A percentile compares a stretch with the other conserved stretches of the same genome.
These are phyloP conservation scores for Xenopus laevis DNA, from an alignment of 2,113 vertebrate genomes.

Conservation along the genomic window DNA sequence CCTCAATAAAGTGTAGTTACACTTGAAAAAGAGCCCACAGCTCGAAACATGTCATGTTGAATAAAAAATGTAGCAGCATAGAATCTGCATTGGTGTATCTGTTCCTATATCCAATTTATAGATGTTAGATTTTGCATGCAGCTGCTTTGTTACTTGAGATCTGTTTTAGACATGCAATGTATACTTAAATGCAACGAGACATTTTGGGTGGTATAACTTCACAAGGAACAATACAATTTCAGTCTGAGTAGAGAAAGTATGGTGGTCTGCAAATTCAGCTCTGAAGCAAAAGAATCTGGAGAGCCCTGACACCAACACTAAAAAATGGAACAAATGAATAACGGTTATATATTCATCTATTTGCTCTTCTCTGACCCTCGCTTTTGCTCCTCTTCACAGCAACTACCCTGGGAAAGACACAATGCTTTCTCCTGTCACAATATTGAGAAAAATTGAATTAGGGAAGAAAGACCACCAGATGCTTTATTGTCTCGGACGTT, in stretches of 20 bases:
- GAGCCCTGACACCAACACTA: constrained; percentile 76
- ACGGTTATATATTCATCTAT: constrained; percentile 99
- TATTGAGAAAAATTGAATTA: constrained; percentile 88
- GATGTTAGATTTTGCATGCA: too few relatives aligned
- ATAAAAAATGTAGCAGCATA: too few relatives aligned
- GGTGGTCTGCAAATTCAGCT: constrained; percentile 74
- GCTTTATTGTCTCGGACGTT: constrained; percentile 97
- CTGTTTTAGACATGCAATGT: not conserved
- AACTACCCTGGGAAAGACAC: constrained; percentile 81
- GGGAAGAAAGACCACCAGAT: constrained; percentile 95
- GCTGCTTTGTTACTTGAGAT: too few relatives aligned
- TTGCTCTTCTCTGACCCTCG: constrained; percentile 94
- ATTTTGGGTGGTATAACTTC: constrained; percentile 76
- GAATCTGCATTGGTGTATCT: too few relatives aligned
- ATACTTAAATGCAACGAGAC: constrained; percentile 55
- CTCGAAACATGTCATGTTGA: too few relatives aligned
- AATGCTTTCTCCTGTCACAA: constrained; percentile 95
- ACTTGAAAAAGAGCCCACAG: too few relatives aligned
- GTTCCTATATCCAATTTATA: too few relatives aligned
- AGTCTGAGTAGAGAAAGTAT: constrained; percentile 73
- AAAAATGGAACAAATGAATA: constrained; percentile 78
- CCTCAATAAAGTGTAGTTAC: too few relatives aligned
- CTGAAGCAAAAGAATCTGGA: constrained; percentile 55
- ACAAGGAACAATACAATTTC: constrained; percentile 56
- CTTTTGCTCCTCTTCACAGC: constrained; percentile 75